Evolutionary conservation across 2,888 invertebrate genomes (phyloP), one percentile per base, ranked within the genome.

Genomic region (Trachelus tabidus): DNA sequence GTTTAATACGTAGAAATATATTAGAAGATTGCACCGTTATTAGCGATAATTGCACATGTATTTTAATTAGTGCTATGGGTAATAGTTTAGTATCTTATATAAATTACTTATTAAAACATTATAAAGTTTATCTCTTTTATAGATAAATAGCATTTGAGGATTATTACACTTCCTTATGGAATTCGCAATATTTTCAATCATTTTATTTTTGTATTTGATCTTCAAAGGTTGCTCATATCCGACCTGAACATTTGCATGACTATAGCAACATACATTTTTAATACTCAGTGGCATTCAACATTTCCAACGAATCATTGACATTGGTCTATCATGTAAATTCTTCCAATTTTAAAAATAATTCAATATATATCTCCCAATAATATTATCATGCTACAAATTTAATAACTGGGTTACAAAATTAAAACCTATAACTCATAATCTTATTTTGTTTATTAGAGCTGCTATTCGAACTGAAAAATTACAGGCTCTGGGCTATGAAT

Each of bases 361-460:
- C 1, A 23, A 56, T 15, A 56, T 23, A 56, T 56, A 23, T 15
- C 23, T 56, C 23, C 23, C 56, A 56, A 15, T 0, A 56, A 23
- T 56, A 6, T 23, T 15, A 40, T 40, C 56, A 0, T 56, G 23
- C 9, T 56, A 9, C 6, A 40, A 40, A 40, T 2, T 56, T 56
- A 56, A 56, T 56, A 23, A 56, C 23, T 56, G 56, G 15, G 23
- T 23, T 56, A 23, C 9, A 56, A 9, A 56, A 23, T 23, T 56
- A 23, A 56, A 56, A 40, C 33, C 30, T 80, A 33, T 77, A 31
- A 56, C 34, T 37, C 73, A 35, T 75, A 76, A 15, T 75, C 15
- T 23, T 76, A 77, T 68, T 79, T 76, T 75, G 77, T 76, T 78
- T 78, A 76, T 75, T 75, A 77, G 73, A 68, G 78, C 76, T 80